phyloP scores from a whole-genome alignment of 1,140 invertebrate species.

The Plutomurus gul region DNA sequence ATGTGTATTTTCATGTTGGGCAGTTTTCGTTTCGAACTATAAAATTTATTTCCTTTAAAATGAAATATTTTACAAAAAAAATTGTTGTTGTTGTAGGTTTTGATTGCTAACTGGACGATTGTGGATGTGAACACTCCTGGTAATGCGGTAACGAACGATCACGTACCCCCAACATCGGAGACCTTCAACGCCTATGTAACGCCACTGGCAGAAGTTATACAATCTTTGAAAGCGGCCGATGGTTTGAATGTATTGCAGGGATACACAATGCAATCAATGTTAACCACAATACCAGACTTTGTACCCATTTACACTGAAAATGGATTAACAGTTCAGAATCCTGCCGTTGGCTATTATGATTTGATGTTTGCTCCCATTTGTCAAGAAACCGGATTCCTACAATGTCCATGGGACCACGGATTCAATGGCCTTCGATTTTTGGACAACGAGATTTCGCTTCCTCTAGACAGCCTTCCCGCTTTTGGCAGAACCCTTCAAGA shows the following conservation, averaged over 20 bases:
- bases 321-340: conserved; percentile 2
- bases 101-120: background rate
- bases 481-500: background rate
- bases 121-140: background rate
- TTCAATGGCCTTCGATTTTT: background rate
- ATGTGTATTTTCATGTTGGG: no score
- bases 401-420: background rate
- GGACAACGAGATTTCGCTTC: background rate
- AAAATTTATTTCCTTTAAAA: no score
- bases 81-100: no score
- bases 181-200: background rate
- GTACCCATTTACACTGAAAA: conserved; percentile 36
- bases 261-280: conserved; percentile 8
- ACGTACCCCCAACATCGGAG: conserved; percentile 5
- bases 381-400: background rate
- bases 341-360: conserved; percentile 31
- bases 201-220: background rate
- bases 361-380: background rate
- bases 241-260: background rate
- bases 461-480: background rate
- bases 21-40: no score
- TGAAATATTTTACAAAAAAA: no score
- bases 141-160: background rate
- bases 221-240: background rate
- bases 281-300: background rate